phyloP scores from a whole-genome alignment of 2,797 vertebrate genomes.

The Australoheros facetus region DNA sequence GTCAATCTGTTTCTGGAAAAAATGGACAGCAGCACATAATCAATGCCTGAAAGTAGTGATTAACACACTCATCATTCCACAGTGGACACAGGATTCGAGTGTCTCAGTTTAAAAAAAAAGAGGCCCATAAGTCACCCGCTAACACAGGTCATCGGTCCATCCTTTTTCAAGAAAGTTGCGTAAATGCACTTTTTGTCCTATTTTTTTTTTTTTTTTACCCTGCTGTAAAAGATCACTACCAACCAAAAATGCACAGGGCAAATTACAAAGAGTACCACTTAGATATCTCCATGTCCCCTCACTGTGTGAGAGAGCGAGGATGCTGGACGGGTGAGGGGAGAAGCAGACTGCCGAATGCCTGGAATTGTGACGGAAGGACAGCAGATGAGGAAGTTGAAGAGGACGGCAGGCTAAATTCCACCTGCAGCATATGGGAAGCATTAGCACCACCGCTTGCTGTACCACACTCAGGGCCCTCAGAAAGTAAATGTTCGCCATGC shows the following conservation, averaged over 20 bases:
- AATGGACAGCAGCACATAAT: slow-evolving; percentile 31
- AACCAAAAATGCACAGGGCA: neutral
- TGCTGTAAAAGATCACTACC: neutral
- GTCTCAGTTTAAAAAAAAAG: slow-evolving; percentile 30
- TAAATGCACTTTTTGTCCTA: slow-evolving; percentile 44
- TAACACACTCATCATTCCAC: slow-evolving; percentile 23
- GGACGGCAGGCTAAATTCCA: slow-evolving; percentile 82
- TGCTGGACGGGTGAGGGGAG: slow-evolving; percentile 66
- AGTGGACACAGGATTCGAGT: slow-evolving; percentile 31
- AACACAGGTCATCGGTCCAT: slow-evolving; percentile 35
- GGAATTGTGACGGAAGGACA: slow-evolving; percentile 84
- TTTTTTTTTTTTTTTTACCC: slow-evolving; percentile 9
- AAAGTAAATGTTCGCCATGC: slow-evolving; percentile 62
- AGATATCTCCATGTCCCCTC: slow-evolving; percentile 51
- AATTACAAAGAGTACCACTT: slow-evolving; percentile 9
- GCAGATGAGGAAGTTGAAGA: slow-evolving; percentile 59
- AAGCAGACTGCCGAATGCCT: slow-evolving; percentile 84
- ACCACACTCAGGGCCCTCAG: slow-evolving; percentile 55
- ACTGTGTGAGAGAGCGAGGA: slow-evolving; percentile 82
- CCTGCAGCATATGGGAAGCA: slow-evolving; percentile 74
- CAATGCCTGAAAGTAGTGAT: slow-evolving; percentile 31
- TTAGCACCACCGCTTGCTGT: slow-evolving; percentile 6
- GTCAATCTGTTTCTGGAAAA: slow-evolving; percentile 3
- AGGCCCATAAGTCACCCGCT: neutral
- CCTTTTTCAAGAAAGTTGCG: slow-evolving; percentile 15